These are phyloP conservation scores for Dreissena polymorpha DNA, from an alignment of 1,140 invertebrate species.

Conservation along the genomic window DNA sequence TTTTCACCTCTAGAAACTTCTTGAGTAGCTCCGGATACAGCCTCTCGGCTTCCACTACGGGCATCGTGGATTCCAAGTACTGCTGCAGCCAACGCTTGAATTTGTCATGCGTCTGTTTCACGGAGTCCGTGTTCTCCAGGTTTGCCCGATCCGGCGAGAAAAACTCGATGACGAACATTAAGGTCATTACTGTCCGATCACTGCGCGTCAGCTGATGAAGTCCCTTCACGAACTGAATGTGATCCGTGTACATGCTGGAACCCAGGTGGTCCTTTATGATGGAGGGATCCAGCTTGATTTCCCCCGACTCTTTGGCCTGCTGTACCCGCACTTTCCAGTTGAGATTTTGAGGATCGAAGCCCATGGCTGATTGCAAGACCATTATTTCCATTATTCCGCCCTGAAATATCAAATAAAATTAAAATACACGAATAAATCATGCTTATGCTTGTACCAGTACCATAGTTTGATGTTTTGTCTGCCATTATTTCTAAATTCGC, in stretches of 20 bases:
- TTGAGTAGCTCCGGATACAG: conserved; percentile 92
- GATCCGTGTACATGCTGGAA: conserved; percentile 68
- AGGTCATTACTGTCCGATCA: conserved; percentile 93
- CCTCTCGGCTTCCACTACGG: conserved; percentile 86
- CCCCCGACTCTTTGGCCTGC: conserved; percentile 33
- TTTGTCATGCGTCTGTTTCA: conserved; percentile 93
- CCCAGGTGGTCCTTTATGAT: conserved; percentile 85
- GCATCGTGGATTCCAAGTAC: conserved; percentile 91
- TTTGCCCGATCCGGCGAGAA: conserved; percentile 91
- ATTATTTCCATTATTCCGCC: conserved; percentile 95
- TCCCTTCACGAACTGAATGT: conserved; percentile 70
- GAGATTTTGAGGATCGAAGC: conserved; percentile 90
- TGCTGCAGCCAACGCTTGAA: conserved; percentile 93
- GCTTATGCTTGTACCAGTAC: neutral
- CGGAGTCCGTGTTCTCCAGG: conserved; percentile 90
- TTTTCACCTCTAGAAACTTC: conserved; percentile 87
- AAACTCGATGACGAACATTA: conserved; percentile 93
- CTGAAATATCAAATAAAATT: conserved; percentile 61
- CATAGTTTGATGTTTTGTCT: too few species aligned
- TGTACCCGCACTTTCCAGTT: conserved; percentile 84
- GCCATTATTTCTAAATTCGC: too few species aligned
- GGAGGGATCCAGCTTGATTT: conserved; percentile 86
- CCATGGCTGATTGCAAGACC: conserved; percentile 92
- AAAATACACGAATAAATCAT: neutral
- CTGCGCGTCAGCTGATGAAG: conserved; percentile 81